Percentiles rank a stretch among this genome's conserved stretches.
These are phyloP conservation scores for Dendrolimus punctatus DNA, from an alignment of 1,140 invertebrate species.

Conservation along the genomic window DNA sequence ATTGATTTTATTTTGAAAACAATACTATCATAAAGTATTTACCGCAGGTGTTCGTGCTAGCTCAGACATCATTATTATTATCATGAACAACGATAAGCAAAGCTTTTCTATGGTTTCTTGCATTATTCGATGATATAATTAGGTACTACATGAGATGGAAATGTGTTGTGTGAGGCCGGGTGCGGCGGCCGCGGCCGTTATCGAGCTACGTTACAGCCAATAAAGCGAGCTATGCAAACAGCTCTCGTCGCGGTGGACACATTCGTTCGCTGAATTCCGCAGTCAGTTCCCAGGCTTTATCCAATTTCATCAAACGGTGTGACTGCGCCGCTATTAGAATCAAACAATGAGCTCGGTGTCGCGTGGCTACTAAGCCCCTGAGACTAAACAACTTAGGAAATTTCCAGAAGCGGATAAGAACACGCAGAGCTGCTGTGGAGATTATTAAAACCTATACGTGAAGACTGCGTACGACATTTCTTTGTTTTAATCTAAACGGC, in stretches of 20 bases:
- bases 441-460: no score
- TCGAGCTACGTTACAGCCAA: slow-evolving; percentile 56
- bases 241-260: slow-evolving; percentile 31
- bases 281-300: slow-evolving; percentile 62
- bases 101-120: not conserved
- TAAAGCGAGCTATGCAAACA: slow-evolving; percentile 66
- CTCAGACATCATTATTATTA: slow-evolving; percentile 17
- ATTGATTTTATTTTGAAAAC: slow-evolving; percentile 46
- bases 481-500: no score
- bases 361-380: slow-evolving; percentile 29
- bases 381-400: slow-evolving; percentile 31
- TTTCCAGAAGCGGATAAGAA: slow-evolving; percentile 29
- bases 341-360: slow-evolving; percentile 52
- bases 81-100: not conserved
- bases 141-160: slow-evolving; percentile 13
- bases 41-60: slow-evolving; percentile 41
- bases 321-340: slow-evolving; percentile 40
- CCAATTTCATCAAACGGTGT: slow-evolving; percentile 58
- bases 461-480: no score
- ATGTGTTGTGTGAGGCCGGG: slow-evolving; percentile 35
- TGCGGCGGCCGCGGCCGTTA: slow-evolving; percentile 31
- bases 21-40: slow-evolving; percentile 62
- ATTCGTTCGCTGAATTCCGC: slow-evolving; percentile 45
- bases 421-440: slow-evolving; percentile 7
- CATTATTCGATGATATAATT: not conserved